Base-by-base conservation (phyloP, 2,888 invertebrate genomes). In the Pherbina coryleti region DNA sequence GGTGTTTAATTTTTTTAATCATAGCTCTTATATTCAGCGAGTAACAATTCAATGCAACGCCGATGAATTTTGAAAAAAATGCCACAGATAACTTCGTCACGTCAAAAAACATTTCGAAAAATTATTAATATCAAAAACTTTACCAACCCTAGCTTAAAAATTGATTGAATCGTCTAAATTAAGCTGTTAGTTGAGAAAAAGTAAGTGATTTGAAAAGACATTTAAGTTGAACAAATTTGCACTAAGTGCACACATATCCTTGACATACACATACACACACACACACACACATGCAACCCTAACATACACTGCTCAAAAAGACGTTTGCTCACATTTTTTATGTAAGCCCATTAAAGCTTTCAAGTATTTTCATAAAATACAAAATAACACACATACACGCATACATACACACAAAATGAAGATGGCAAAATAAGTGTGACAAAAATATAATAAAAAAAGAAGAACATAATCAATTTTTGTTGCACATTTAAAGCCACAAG, bases 401-500 rank as follows among this genome's bases (percentile, higher is more conserved):
- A 44, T 14, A 44, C 44, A 44, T 14, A 44, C 44, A 11, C 44
- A 14, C 44, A 3, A 44, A 44, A 17, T 14, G 9, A 14, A 60
- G 28, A 60, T 25, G 22, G 28, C 22, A 64, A 64, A 64, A 34
- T n/a, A 0, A 64, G 64, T 64, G 14, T 34, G 34, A 64, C 28
- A 31, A 34, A 64, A 64, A 64, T 44, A 14, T 44, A 44, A 44
- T 44, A 44, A 64, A 31, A 62, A n/a, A 11, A 69, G n/a, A 17
- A 60, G 31, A 7, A 31, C 64, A 31, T 49, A 37, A 57, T 57
- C 72, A 57, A 57, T 57, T 62, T 44, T 60, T 17, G 62, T 19
- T 28, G 62, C 62, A 73, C 62, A 73, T 73, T 73, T 62, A 60
- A 73, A 73, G 73, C 73, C 73, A 62, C 73, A 73, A 73, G 73